These are phyloP conservation scores for Microtus richardsoni DNA, from an alignment of 2,113 vertebrate species.

Conservation along the genomic window DNA sequence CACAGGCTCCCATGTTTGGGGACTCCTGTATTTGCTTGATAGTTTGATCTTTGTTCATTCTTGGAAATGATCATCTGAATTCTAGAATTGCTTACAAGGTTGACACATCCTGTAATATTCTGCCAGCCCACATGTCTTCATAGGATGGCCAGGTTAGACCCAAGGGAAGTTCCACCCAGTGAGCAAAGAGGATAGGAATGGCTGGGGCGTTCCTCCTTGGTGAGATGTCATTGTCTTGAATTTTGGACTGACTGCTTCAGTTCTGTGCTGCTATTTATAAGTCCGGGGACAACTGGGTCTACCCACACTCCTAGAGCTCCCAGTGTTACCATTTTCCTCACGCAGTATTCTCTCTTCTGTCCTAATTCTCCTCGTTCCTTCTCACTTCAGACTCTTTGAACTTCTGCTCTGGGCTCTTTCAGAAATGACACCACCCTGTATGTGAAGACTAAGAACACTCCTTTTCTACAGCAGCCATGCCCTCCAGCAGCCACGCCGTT, in stretches of 20 bases:
- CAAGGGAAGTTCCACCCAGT: background rate
- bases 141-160: background rate
- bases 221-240: background rate
- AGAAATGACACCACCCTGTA: background rate
- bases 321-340: accelerated
- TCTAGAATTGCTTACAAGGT: background rate
- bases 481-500: no score
- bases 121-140: background rate
- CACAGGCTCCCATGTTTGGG: background rate
- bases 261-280: background rate
- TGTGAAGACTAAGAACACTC: background rate
- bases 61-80: constrained; percentile 10
- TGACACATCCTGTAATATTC: background rate
- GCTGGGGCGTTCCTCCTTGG: background rate
- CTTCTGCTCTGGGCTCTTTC: background rate
- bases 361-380: background rate
- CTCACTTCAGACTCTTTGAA: background rate
- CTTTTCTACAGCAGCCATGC: no score
- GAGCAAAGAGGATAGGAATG: background rate
- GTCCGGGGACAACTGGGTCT: accelerated
- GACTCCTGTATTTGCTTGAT: background rate
- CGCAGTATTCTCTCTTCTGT: background rate
- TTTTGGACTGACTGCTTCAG: background rate
- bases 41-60: background rate
- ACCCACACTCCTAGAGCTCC: no score